A percentile compares a stretch with the other conserved stretches of the same genome.
phyloP scores from a whole-genome alignment of 1,140 invertebrate species.

The Odontomachus brunneus region DNA sequence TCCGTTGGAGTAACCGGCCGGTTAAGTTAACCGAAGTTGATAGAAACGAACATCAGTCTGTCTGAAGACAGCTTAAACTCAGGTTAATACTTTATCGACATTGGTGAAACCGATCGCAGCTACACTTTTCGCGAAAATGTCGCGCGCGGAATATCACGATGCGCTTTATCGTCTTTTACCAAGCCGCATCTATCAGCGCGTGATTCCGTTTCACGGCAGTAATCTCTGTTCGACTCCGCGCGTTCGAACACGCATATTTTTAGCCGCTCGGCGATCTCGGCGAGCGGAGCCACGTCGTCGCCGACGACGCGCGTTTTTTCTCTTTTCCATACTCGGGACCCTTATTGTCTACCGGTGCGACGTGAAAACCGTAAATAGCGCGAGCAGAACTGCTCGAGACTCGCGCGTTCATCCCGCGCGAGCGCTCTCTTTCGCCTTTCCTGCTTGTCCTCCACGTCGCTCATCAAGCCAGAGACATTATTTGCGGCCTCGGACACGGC shows the following conservation, averaged over 20 bases:
- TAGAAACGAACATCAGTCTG: no score
- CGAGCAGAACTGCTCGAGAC: conserved; percentile 19
- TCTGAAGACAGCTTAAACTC: no score
- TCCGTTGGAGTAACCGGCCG: no score
- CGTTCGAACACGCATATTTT: conserved; percentile 15
- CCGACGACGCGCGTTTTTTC: neutral
- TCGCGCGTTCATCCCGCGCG: conserved; percentile 72
- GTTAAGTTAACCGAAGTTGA: no score
- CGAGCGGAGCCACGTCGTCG: neutral
- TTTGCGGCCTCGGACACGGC: conserved; percentile 64
- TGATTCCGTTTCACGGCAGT: no score
- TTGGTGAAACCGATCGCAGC: no score
- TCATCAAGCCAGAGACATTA: conserved; percentile 64
- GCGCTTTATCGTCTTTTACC: no score
- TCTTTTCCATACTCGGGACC: neutral
- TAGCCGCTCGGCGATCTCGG: neutral
- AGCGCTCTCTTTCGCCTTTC: conserved; percentile 55
- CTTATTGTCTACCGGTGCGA: conserved; percentile 39
- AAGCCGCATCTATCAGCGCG: no score
- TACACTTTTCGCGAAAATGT: no score
- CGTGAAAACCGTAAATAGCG: conserved; percentile 61
- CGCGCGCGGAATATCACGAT: no score
- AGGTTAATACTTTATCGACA: no score
- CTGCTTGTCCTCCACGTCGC: conserved; percentile 53
- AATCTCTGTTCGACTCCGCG: neutral